Conservation (phyloP, 2,888 invertebrate genomes). For the Macroteleia sp. region DNA sequence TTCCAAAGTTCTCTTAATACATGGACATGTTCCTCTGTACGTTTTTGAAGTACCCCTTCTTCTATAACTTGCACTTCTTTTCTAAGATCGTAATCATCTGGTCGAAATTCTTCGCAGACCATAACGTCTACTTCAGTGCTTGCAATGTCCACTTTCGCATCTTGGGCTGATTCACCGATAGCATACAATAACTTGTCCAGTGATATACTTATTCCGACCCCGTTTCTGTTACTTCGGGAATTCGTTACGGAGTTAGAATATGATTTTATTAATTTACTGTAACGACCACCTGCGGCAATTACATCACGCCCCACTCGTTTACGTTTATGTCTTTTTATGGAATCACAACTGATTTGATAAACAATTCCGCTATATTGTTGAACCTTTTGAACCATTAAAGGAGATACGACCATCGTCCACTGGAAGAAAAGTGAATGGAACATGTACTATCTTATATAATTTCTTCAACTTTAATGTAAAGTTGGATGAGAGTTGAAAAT, state of each 20-base stretch:
- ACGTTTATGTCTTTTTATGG: slow-evolving; percentile 85
- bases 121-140: slow-evolving; percentile 86
- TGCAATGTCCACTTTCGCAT: slow-evolving; percentile 78
- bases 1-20: slow-evolving; percentile 89
- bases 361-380: slow-evolving; percentile 88
- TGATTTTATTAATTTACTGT: slow-evolving; percentile 91
- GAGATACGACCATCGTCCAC: slow-evolving; percentile 86
- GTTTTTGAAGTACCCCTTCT: too few relatives aligned
- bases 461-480: background rate
- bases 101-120: slow-evolving; percentile 87
- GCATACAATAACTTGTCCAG: slow-evolving; percentile 90
- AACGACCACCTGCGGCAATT: slow-evolving; percentile 95
- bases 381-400: slow-evolving; percentile 87
- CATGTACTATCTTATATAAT: background rate
- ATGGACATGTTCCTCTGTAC: slow-evolving; percentile 85
- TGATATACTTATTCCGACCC: slow-evolving; percentile 93
- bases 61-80: too few relatives aligned
- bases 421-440: slow-evolving; percentile 76
- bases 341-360: slow-evolving; percentile 88
- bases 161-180: slow-evolving; percentile 85
- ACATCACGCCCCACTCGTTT: slow-evolving; percentile 87
- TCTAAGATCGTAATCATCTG: too few relatives aligned
- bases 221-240: slow-evolving; percentile 75
- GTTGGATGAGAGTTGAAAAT: too few relatives aligned
- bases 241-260: slow-evolving; percentile 86